phyloP scores from a whole-genome alignment of 1,140 invertebrate species.

The Tetramorium simillimum region DNA sequence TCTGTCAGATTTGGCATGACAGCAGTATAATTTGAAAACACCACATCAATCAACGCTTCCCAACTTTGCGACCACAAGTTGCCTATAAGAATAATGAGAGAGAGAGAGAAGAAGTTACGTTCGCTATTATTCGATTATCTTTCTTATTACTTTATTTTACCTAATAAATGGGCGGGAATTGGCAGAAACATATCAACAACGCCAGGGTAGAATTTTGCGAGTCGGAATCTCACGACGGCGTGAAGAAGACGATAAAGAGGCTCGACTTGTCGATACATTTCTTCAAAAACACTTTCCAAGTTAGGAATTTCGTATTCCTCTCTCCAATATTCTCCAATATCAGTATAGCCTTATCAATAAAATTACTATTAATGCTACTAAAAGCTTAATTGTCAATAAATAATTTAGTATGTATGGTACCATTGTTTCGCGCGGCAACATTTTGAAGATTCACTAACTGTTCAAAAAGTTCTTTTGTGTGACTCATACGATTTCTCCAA shows the following conservation, averaged over 20 bases:
- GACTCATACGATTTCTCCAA: constrained; percentile 70
- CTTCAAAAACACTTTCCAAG: constrained; percentile 84
- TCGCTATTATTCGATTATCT: neutral
- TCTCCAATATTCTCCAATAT: constrained; percentile 39
- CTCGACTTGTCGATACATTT: constrained; percentile 86
- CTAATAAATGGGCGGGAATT: constrained; percentile 36
- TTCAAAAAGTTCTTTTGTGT: constrained; percentile 85
- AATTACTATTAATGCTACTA: neutral
- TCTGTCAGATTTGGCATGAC: neutral
- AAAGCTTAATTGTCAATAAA: neutral
- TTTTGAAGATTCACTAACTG: constrained; percentile 54
- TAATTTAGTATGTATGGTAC: neutral
- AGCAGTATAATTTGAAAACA: neutral
- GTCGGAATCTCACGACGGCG: constrained; percentile 87
- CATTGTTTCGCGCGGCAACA: neutral
- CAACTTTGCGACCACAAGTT: constrained; percentile 42
- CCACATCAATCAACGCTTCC: constrained; percentile 18
- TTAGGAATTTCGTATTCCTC: constrained; percentile 70
- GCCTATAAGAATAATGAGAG: neutral
- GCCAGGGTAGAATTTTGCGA: constrained; percentile 78
- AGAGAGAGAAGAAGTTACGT: neutral
- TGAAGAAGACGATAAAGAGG: constrained; percentile 90
- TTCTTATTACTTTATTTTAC: neutral
- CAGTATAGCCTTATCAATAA: constrained; percentile 20
- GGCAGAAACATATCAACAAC: neutral